Percentiles rank a stretch among this genome's conserved stretches.
phyloP scores from a whole-genome alignment of 1,140 invertebrate genomes.

The Microplitis demolitor region DNA sequence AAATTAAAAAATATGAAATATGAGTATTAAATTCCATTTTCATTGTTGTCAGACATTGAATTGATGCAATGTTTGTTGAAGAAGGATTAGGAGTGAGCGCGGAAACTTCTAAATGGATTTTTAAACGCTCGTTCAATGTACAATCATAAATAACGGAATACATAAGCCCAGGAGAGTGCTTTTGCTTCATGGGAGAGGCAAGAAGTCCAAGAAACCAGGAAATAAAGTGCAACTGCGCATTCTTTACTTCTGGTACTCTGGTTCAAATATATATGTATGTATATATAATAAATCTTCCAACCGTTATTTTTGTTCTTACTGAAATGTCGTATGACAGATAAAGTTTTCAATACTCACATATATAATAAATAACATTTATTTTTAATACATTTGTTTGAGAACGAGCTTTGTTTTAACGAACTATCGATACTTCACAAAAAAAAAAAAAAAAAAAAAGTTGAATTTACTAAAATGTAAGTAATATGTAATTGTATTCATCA shows the following conservation, averaged over 20 bases:
- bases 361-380: background rate
- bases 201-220: constrained; percentile 14
- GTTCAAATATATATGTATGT: constrained; percentile 5
- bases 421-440: no score
- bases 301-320: constrained; percentile 3
- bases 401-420: no score
- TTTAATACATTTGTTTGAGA: background rate
- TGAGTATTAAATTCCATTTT: constrained; percentile 5
- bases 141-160: constrained; percentile 21
- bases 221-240: constrained; percentile 17
- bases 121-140: constrained; percentile 15
- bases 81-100: background rate
- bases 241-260: background rate
- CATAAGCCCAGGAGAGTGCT: background rate
- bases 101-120: constrained; percentile 13
- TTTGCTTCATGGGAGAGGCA: background rate
- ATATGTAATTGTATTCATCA: background rate
- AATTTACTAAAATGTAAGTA: no score
- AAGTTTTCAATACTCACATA: background rate
- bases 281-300: constrained; percentile 12
- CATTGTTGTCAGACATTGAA: constrained; percentile 16
- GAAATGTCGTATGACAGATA: background rate
- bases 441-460: no score
- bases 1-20: background rate
- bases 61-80: constrained; percentile 14